phyloP scores from a whole-genome alignment of 1,140 invertebrate species.

The Drosophila bifasciata region DNA sequence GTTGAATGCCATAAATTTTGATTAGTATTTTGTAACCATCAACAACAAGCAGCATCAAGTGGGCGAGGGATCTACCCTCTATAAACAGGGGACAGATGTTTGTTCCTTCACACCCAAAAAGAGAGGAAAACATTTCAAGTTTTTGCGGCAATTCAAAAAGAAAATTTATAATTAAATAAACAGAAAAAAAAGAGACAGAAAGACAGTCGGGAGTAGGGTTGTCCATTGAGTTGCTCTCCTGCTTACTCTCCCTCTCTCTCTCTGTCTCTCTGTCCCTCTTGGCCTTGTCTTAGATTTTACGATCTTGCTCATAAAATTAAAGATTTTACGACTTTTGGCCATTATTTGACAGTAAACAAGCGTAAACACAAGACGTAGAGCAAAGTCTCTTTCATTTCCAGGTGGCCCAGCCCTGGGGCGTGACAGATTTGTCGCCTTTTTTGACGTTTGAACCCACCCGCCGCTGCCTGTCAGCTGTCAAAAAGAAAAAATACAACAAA shows the following conservation, averaged over 20 bases:
- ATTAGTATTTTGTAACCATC: conserved; percentile 30
- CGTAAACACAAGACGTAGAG: conserved; percentile 12
- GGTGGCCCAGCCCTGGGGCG: conserved; percentile 49
- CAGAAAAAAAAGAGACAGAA: conserved; percentile 5
- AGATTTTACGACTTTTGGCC: conserved; percentile 59
- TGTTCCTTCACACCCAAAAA: background rate
- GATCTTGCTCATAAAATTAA: conserved; percentile 54
- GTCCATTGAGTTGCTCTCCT: conserved; percentile 8
- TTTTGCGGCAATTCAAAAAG: conserved; percentile 8
- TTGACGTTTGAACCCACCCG: conserved; percentile 28
- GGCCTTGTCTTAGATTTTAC: conserved; percentile 52
- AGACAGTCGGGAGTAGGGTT: conserved; percentile 18
- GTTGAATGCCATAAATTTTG: conserved; percentile 62
- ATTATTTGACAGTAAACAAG: conserved; percentile 76
- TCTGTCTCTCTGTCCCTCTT: too few relatives aligned
- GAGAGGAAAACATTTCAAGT: conserved; percentile 2
- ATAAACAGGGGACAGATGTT: background rate
- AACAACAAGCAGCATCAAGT: conserved; percentile 16
- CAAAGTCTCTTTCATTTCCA: conserved; percentile 19
- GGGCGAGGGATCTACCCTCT: conserved; percentile 24
- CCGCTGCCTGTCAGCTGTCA: conserved; percentile 64
- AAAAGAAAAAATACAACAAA: conserved; percentile 34
- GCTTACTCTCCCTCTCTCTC: too few relatives aligned
- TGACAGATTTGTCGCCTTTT: conserved; percentile 55
- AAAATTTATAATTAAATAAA: conserved; percentile 70